A percentile compares a stretch with the other conserved stretches of the same genome.
phyloP scores from a whole-genome alignment of 2,888 invertebrate species.

The Glaucopsyche alexis region DNA sequence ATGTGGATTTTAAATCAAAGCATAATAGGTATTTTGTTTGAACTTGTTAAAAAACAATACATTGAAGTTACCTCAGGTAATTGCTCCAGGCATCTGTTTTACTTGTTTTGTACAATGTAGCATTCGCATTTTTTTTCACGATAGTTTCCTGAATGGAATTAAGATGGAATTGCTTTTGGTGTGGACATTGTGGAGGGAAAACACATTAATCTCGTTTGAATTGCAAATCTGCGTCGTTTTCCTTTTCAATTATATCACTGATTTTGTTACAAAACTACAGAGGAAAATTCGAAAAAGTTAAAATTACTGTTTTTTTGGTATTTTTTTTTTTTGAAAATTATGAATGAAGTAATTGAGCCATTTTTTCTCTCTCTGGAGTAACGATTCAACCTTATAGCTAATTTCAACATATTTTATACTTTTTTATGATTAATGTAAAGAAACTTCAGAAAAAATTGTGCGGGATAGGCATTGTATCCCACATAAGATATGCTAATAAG shows the following conservation, averaged over 20 bases:
- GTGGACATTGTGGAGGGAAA: constrained; percentile 18
- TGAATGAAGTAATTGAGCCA: too few relatives aligned
- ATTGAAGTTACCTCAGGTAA: background rate
- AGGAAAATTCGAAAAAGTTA: background rate
- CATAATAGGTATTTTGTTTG: background rate
- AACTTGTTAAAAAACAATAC: background rate
- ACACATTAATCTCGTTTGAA: constrained; percentile 48
- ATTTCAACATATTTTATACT: too few relatives aligned
- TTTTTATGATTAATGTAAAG: background rate
- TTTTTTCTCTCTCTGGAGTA: too few relatives aligned
- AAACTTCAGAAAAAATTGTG: constrained; percentile 4
- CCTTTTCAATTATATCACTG: constrained; percentile 37
- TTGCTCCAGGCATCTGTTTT: background rate
- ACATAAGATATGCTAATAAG: constrained; percentile 22
- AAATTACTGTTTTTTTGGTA: too few relatives aligned
- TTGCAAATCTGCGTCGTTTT: constrained; percentile 60
- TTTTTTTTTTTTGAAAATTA: too few relatives aligned
- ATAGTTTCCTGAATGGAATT: constrained; percentile 14
- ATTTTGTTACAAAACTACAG: background rate
- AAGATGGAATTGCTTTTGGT: constrained; percentile 20
- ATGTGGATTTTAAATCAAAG: too few relatives aligned
- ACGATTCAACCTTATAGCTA: too few relatives aligned
- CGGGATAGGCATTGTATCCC: background rate
- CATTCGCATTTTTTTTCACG: background rate
- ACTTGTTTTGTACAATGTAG: background rate